These are phyloP conservation scores for Spinibarbus caldwelli DNA, from an alignment of 2,797 vertebrate species.

Conservation along the genomic window DNA sequence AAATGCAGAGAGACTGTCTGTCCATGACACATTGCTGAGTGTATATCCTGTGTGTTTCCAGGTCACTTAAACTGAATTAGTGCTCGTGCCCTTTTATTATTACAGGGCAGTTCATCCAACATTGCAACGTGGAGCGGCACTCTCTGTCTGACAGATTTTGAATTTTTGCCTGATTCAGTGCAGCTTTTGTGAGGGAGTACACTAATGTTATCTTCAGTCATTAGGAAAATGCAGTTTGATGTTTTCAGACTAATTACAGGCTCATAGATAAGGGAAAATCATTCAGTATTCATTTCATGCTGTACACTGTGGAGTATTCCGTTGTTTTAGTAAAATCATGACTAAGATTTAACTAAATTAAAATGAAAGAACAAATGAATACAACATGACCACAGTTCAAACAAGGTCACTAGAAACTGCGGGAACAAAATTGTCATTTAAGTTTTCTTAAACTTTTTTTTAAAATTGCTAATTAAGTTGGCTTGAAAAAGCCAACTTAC, in stretches of 20 bases:
- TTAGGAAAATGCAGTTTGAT: not conserved
- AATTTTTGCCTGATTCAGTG: not conserved
- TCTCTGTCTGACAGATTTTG: not conserved
- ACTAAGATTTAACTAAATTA: not conserved
- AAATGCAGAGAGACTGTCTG: not conserved
- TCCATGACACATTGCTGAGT: not conserved
- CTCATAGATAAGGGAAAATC: not conserved
- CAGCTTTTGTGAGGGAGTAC: not conserved
- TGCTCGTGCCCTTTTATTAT: not conserved
- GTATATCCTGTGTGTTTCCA: conserved; percentile 21
- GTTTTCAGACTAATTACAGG: not conserved
- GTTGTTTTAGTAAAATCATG: not conserved
- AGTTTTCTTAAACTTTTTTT: not conserved
- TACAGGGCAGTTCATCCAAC: not conserved
- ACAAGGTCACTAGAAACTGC: not conserved
- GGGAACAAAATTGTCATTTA: too few species aligned
- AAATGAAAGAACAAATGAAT: not conserved
- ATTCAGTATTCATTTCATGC: not conserved
- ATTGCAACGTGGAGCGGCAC: not conserved
- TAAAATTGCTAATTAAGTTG: too few species aligned
- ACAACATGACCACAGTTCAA: not conserved
- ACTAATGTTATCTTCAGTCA: not conserved
- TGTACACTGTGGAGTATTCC: not conserved
- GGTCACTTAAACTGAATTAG: not conserved
- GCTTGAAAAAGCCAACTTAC: too few species aligned